These are phyloP conservation scores for Pterophyllum scalare DNA, from an alignment of 2,113 vertebrate species.

Conservation along the genomic window DNA sequence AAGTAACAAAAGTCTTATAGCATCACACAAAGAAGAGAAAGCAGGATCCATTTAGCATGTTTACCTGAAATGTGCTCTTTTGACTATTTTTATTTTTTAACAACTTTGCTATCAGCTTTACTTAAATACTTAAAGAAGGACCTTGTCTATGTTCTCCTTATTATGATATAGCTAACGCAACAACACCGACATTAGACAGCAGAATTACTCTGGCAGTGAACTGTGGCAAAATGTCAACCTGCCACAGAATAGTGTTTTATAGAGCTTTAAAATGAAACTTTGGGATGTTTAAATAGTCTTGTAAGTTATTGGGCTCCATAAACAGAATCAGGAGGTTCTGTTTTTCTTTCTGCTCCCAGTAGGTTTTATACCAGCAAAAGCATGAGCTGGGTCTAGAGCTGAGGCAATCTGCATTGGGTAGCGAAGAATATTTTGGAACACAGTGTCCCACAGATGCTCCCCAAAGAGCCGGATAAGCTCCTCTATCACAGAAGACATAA, in stretches of 20 bases:
- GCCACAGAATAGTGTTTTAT: neutral
- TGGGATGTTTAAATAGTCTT: neutral
- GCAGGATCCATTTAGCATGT: too few species aligned
- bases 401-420: neutral
- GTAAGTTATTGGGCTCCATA: neutral
- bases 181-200: neutral
- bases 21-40: too few species aligned
- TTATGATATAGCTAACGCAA: too few species aligned
- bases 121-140: too few species aligned
- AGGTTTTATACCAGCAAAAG: slow-evolving; percentile 1
- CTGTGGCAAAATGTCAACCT: neutral
- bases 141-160: too few species aligned
- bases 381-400: neutral
- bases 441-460: slow-evolving; percentile 56
- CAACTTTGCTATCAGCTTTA: too few species aligned
- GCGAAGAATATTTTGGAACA: slow-evolving; percentile 49
- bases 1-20: too few species aligned
- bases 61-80: too few species aligned
- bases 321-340: neutral
- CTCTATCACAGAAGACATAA: slow-evolving; percentile 65
- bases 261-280: neutral
- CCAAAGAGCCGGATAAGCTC: slow-evolving; percentile 66
- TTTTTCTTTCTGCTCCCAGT: neutral
- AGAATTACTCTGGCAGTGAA: neutral
- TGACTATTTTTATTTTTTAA: too few species aligned